A percentile compares a stretch with the other conserved stretches of the same genome.
Evolutionary conservation across 1,140 invertebrate genomes (phyloP).

Genomic region (Drosophila parabipectinata): DNA sequence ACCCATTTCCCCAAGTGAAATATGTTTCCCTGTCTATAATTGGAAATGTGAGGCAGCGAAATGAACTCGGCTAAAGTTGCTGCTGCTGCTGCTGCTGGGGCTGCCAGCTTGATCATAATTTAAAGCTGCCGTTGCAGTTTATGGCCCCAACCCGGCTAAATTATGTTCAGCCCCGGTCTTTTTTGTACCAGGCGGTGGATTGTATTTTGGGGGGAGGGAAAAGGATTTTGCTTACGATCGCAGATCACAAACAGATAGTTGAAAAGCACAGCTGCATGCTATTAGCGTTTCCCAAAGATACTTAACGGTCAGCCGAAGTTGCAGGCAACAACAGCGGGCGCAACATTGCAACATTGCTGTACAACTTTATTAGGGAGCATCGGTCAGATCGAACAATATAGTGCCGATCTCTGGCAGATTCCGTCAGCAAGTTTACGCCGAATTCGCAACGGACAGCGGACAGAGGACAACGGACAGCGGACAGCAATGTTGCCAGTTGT

Average conservation of each 20-base stretch:
- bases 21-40: constrained; percentile 69
- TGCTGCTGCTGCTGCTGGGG: constrained; percentile 26
- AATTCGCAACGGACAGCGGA: constrained; percentile 49
- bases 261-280: constrained; percentile 64
- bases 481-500: constrained; percentile 30
- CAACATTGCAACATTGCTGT: constrained; percentile 18
- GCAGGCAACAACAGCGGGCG: constrained; percentile 10
- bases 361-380: constrained; percentile 69
- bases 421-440: constrained; percentile 59
- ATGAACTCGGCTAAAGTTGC: constrained; percentile 63
- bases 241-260: constrained; percentile 33
- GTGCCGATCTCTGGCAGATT: constrained; percentile 18
- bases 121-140: constrained; percentile 71
- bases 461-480: constrained; percentile 1
- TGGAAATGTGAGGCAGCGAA: constrained; percentile 68
- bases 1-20: constrained; percentile 4
- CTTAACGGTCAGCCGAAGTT: constrained; percentile 49
- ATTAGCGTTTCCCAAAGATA: constrained; percentile 59
- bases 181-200: not conserved
- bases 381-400: constrained; percentile 10
- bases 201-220: not conserved
- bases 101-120: constrained; percentile 66
- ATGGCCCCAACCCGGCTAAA: constrained; percentile 69
- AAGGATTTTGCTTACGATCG: constrained; percentile 28
- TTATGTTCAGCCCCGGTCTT: constrained; percentile 51